phyloP scores from a whole-genome alignment of 2,113 vertebrate species.

The Psittacus erithacus region DNA sequence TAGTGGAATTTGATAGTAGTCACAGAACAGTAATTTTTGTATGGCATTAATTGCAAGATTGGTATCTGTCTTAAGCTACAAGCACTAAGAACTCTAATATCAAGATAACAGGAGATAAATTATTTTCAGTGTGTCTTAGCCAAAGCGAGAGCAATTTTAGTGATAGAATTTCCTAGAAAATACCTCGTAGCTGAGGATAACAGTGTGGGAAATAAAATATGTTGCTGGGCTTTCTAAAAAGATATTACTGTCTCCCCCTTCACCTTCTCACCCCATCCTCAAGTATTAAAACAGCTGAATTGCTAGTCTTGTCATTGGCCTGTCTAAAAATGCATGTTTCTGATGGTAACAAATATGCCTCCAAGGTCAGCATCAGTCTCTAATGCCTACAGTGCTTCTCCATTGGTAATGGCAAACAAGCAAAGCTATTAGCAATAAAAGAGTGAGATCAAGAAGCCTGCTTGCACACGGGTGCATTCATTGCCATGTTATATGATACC shows the following conservation, averaged over 20 bases:
- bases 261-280: background rate
- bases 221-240: background rate
- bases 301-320: background rate
- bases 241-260: background rate
- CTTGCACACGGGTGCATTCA: background rate
- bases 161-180: background rate
- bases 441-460: background rate
- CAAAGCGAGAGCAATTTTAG: background rate
- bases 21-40: background rate
- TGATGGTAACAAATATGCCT: background rate
- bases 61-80: background rate
- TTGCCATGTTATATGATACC: rapidly evolving
- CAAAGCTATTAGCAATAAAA: background rate
- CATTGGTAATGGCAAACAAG: rapidly evolving
- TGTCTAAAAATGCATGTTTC: background rate
- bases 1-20: background rate
- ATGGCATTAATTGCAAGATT: background rate
- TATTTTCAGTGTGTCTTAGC: background rate
- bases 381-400: background rate
- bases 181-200: background rate
- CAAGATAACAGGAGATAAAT: background rate
- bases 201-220: background rate
- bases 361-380: background rate
- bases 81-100: background rate
- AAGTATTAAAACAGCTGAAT: background rate